Percentiles rank a stretch among this genome's conserved stretches.
Evolutionary conservation across 2,113 vertebrate species (phyloP).

Genomic region (Eptesicus fuscus): DNA sequence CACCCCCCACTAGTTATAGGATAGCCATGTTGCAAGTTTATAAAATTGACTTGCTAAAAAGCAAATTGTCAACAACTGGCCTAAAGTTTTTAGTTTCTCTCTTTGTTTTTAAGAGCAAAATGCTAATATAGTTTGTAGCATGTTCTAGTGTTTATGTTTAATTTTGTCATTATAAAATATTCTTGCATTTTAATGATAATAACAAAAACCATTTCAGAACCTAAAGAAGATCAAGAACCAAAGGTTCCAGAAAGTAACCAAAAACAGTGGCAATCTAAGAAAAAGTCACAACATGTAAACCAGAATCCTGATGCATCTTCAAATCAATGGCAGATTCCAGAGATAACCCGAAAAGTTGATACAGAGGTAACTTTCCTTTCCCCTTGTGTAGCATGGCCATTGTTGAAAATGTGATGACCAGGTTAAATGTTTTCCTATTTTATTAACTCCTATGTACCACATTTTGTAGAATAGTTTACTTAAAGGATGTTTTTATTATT

Average conservation of each 20-base stretch:
- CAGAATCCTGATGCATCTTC: constrained; percentile 29
- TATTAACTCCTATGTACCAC: neutral
- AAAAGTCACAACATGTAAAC: constrained; percentile 66
- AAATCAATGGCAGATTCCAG: constrained; percentile 65
- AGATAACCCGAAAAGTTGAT: constrained; percentile 58
- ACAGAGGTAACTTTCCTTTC: constrained; percentile 73
- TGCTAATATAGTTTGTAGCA: neutral
- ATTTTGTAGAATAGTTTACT: constrained; percentile 20
- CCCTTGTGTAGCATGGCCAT: neutral
- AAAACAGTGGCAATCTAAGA: constrained; percentile 62
- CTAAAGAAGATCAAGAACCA: constrained; percentile 62
- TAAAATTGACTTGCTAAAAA: neutral
- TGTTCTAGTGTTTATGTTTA: neutral
- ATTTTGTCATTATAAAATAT: constrained; percentile 19
- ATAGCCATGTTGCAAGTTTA: neutral
- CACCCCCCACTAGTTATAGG: neutral
- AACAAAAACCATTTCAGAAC: constrained; percentile 71
- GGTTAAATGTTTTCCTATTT: constrained; percentile 25
- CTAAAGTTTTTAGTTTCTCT: constrained; percentile 9
- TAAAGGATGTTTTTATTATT: neutral
- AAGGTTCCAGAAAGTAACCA: constrained; percentile 68
- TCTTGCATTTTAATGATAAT: constrained; percentile 21
- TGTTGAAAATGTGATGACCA: neutral
- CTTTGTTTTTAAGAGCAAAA: constrained; percentile 18
- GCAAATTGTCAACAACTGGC: neutral